A percentile compares a stretch with the other conserved stretches of the same genome.
Evolutionary conservation across 2,113 vertebrate genomes (phyloP).

Genomic region (Thamnophis sirtalis): DNA sequence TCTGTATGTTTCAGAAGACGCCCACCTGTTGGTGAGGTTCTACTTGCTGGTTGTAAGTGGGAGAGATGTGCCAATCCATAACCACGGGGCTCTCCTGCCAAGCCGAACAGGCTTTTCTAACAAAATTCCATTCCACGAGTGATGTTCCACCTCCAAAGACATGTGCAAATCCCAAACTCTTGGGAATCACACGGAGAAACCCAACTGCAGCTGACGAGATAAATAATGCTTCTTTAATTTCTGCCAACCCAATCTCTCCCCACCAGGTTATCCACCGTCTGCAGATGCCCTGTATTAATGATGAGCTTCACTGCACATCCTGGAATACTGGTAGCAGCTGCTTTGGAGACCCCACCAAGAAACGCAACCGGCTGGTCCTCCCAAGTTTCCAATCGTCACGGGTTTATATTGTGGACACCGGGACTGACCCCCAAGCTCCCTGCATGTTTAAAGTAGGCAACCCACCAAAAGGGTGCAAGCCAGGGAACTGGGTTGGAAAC

Average conservation of each 20-base stretch:
- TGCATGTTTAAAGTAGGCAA: conserved; percentile 75
- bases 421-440: conserved; percentile 69
- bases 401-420: conserved; percentile 85
- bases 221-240: neutral
- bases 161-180: neutral
- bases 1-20: too few relatives aligned
- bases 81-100: too few relatives aligned
- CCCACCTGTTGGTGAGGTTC: too few relatives aligned
- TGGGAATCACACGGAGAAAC: neutral
- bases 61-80: neutral
- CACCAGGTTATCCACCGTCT: conserved; percentile 88
- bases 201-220: neutral
- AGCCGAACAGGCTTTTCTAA: too few relatives aligned
- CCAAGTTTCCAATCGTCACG: conserved; percentile 83
- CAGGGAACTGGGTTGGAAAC: neutral
- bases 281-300: conserved; percentile 81
- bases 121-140: neutral
- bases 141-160: neutral
- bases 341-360: conserved; percentile 75
- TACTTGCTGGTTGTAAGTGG: too few relatives aligned
- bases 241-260: neutral
- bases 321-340: conserved; percentile 97
- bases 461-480: neutral
- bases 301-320: conserved; percentile 88
- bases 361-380: conserved; percentile 76